Conservation (phyloP, 2,888 invertebrate genomes). For the Cheilosia pagana region DNA sequence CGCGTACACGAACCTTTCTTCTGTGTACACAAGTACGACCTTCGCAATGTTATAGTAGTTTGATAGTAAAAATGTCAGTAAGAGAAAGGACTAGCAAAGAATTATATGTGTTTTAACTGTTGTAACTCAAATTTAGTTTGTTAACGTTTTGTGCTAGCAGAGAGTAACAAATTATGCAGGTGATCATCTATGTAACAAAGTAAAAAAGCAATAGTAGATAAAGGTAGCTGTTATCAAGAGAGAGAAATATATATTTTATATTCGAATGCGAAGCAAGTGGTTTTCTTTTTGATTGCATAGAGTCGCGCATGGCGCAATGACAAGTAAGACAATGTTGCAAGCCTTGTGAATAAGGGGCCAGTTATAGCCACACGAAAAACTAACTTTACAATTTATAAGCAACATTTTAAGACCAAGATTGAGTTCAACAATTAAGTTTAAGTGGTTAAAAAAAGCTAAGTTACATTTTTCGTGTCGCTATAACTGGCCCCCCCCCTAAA, state of each 20-base stretch:
- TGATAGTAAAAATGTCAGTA: constrained; percentile 25
- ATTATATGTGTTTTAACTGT: constrained; percentile 48
- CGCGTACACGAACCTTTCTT: constrained; percentile 8
- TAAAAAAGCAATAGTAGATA: constrained; percentile 47
- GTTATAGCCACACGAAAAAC: too few relatives aligned
- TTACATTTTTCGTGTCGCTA: too few relatives aligned
- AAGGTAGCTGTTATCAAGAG: constrained; percentile 13
- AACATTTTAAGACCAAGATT: too few relatives aligned
- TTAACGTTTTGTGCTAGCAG: constrained; percentile 28
- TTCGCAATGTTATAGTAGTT: constrained; percentile 37
- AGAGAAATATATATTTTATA: constrained; percentile 73
- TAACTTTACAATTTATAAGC: too few relatives aligned
- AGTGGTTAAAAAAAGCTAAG: too few relatives aligned
- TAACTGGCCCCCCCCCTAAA: too few relatives aligned
- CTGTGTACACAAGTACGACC: constrained; percentile 1
- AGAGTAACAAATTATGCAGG: constrained; percentile 18
- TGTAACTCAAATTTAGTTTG: constrained; percentile 42
- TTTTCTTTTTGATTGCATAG: constrained; percentile 4
- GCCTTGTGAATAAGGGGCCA: too few relatives aligned
- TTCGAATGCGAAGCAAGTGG: constrained; percentile 38
- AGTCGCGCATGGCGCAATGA: too few relatives aligned
- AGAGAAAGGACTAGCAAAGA: constrained; percentile 17
- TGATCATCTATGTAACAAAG: constrained; percentile 64
- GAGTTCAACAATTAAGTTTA: too few relatives aligned
- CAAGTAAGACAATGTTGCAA: too few relatives aligned